These are phyloP conservation scores for Kryphioiulus occultus DNA, from an alignment of 2,888 invertebrate genomes.

Conservation along the genomic window DNA sequence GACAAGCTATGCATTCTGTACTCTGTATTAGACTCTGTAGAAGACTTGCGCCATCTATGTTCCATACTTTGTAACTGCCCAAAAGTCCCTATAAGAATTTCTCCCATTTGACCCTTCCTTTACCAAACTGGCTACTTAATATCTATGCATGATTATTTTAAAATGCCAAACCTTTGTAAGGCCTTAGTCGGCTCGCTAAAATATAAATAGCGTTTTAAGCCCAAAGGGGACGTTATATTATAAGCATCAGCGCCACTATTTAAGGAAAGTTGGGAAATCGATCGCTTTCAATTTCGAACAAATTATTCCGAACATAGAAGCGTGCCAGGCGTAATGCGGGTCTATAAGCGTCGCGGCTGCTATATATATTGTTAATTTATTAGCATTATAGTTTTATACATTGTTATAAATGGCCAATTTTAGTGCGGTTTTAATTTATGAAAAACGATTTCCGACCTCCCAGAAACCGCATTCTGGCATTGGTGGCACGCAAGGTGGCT, in stretches of 20 bases:
- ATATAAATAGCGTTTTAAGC: neutral
- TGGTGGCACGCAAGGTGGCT: conserved; percentile 20
- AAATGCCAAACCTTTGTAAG: neutral
- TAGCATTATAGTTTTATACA: conserved; percentile 30
- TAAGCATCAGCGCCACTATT: neutral
- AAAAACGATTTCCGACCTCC: conserved; percentile 35
- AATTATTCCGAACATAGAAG: neutral
- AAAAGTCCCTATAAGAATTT: neutral
- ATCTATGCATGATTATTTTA: neutral
- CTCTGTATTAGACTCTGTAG: too few relatives aligned
- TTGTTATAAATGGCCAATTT: conserved; percentile 35
- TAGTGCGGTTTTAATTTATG: conserved; percentile 35
- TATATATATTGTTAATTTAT: neutral
- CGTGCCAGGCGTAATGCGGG: neutral
- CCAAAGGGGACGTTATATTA: neutral
- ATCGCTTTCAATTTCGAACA: neutral
- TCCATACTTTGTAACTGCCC: too few relatives aligned
- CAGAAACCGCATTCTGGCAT: conserved; percentile 25
- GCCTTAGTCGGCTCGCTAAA: neutral
- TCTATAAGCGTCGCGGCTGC: neutral
- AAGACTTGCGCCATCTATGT: too few relatives aligned
- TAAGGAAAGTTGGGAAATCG: neutral
- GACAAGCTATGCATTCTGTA: too few relatives aligned
- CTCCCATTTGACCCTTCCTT: neutral
- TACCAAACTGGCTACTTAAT: neutral